Evolutionary conservation across 2,888 invertebrate species (phyloP).

Genomic region (Luffia ferchaultella): DNA sequence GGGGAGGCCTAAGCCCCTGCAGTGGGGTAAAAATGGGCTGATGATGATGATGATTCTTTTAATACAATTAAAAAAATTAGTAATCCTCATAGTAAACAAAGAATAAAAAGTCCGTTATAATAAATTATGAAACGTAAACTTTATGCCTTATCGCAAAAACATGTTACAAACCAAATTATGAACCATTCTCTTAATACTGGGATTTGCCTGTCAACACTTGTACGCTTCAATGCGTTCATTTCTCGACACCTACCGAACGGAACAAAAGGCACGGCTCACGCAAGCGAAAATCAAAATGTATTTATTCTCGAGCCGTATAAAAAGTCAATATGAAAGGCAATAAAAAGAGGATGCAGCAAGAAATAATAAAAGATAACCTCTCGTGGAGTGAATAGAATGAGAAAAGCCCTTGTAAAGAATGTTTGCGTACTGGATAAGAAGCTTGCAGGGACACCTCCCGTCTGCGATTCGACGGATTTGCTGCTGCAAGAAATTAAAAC

Average conservation of each 20-base stretch:
- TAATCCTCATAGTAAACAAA: too few species aligned
- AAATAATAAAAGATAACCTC: slow-evolving; percentile 65
- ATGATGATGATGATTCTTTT: too few species aligned
- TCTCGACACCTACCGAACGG: slow-evolving; percentile 41
- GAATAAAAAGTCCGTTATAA: too few species aligned
- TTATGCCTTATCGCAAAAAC: too few species aligned
- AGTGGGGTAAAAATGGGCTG: too few species aligned
- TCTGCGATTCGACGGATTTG: slow-evolving; percentile 9
- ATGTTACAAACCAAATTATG: too few species aligned
- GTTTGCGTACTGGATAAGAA: slow-evolving; percentile 63
- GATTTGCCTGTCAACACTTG: background rate
- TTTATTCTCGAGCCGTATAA: slow-evolving; percentile 60
- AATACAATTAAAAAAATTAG: too few species aligned
- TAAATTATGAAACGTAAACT: too few species aligned
- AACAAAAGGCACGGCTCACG: slow-evolving; percentile 41
- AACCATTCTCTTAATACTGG: too few species aligned
- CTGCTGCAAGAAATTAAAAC: too few species aligned
- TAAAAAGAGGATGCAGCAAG: slow-evolving; percentile 54
- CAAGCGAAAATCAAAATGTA: slow-evolving; percentile 62
- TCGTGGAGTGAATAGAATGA: slow-evolving; percentile 54
- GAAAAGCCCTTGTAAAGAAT: slow-evolving; percentile 58
- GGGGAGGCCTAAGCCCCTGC: too few species aligned
- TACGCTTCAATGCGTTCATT: slow-evolving; percentile 31
- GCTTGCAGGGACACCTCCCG: slow-evolving; percentile 57
- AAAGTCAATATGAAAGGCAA: slow-evolving; percentile 65